Evolutionary conservation across 2,113 vertebrate genomes (phyloP).

Genomic region (Eidolon helvum): DNA sequence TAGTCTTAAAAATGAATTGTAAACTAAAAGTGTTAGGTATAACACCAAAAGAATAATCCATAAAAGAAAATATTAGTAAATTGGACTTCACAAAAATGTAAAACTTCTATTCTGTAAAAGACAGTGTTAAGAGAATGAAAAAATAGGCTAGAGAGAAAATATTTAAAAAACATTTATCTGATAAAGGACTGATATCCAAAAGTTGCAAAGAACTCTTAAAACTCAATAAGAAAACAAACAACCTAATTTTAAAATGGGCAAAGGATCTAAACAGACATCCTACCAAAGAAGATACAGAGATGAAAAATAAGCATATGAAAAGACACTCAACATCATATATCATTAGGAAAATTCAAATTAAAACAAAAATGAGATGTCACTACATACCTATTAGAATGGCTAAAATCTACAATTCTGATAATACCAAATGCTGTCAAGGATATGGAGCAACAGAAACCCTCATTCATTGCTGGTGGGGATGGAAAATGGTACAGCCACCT

Average conservation of each 20-base stretch:
- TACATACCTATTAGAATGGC: background rate
- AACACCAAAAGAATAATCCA: background rate
- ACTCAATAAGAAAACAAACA: background rate
- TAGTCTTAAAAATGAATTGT: background rate
- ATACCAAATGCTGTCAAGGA: background rate
- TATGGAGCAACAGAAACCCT: background rate
- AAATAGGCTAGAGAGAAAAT: background rate
- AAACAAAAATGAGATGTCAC: background rate
- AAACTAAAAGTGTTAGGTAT: background rate
- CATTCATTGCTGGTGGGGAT: background rate
- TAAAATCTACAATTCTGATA: background rate
- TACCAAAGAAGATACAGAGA: background rate
- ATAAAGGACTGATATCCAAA: background rate
- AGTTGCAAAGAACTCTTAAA: background rate
- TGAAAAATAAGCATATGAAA: background rate
- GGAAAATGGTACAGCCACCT: background rate
- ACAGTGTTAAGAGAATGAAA: background rate
- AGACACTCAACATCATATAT: background rate
- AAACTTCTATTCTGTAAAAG: background rate
- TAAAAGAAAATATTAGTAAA: background rate
- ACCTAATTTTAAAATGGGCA: background rate
- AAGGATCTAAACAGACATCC: background rate
- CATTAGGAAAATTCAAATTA: background rate
- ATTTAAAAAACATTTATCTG: background rate
- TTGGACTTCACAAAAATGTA: background rate